Percentiles rank a stretch among this genome's conserved stretches.
Conservation (phyloP, 2,797 vertebrate genomes). For the Diplodus sargus region DNA sequence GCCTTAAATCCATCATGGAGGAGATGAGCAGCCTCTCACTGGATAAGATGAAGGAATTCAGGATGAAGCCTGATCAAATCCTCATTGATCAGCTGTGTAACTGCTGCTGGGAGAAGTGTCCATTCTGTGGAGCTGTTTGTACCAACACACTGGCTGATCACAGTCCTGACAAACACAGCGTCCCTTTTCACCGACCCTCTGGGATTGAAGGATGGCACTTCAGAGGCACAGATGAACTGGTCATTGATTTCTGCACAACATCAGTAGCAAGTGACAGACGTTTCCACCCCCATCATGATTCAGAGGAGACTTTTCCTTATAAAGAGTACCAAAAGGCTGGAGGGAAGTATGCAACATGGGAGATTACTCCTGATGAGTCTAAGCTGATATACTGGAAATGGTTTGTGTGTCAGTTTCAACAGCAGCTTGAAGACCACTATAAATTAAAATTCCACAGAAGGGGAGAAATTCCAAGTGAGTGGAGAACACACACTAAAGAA, state of each 20-base stretch:
- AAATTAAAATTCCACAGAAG: accelerated
- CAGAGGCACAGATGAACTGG: background rate
- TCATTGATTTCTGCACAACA: constrained; percentile 59
- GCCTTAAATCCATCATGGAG: background rate
- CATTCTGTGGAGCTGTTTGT: constrained; percentile 72
- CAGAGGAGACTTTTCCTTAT: accelerated
- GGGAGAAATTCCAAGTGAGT: constrained; percentile 58
- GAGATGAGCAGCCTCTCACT: constrained; percentile 33
- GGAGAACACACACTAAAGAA: constrained; percentile 30
- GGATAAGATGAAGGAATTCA: constrained; percentile 24
- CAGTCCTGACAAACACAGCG: constrained; percentile 52
- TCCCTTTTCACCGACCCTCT: constrained; percentile 50
- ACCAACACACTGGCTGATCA: constrained; percentile 68
- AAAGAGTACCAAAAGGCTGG: constrained; percentile 64
- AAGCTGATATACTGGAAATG: constrained; percentile 72
- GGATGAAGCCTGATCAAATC: constrained; percentile 60
- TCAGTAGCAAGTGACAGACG: constrained; percentile 20
- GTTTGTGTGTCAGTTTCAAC: constrained; percentile 70
- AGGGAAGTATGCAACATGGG: constrained; percentile 46
- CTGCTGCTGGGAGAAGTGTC: constrained; percentile 77
- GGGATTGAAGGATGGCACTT: constrained; percentile 28
- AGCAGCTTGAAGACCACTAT: constrained; percentile 56
- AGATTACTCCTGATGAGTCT: constrained; percentile 66
- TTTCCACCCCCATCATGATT: background rate
- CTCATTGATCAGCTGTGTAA: constrained; percentile 73